Base-by-base conservation (phyloP, 92 coral and sea anemone genomes). In the Heteractis magnifica region DNA sequence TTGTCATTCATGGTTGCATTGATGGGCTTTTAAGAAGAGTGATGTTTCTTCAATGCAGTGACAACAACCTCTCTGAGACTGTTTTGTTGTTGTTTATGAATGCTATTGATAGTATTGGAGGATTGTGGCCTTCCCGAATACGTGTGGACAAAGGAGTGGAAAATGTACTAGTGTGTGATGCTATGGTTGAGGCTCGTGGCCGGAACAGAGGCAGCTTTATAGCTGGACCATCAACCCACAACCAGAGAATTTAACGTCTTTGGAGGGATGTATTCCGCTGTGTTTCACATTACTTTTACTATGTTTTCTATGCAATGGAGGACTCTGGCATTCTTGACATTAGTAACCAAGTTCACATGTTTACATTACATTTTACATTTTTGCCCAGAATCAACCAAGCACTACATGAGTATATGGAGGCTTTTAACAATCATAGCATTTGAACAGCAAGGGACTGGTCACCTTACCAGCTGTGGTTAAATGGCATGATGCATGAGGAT, bases 391-490 rank as follows among this genome's bases (percentile, higher is more conserved):
- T 60, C 68, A 60, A 60, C 68, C 68, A 60, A 6, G 64, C 64
- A 10, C 64, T 58, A 58, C 64, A 58, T 1, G 64, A 58, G 64
- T 58, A 64, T 78, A 75, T 41, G 77, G 86, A 84, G 73, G 92
- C 84, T 6, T 92, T 92, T 51, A 92, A 91, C 56, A 74, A 89
- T 71, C 94, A 86, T 55, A 65, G 84, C n/a, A 73, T 91, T 44
- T 81, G 89, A 41, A 91, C 90, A 71, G 94, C 75, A 77, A 89
- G 83, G 51, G 77, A 89, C 77, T 91, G 90, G 94, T 86, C 94
- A 58, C 94, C 92, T 8, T 79, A 92, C 84, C 95, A 92, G 68
- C 74, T 92, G 87, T 89, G 92, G 92, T 72, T 91, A 52, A 88
- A 91, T 79, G 94, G 92, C 34, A 91, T 91, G 90, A 76, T 89